These are phyloP conservation scores for Diplazon laetatorius DNA, from an alignment of 2,888 invertebrate genomes.

Conservation along the genomic window DNA sequence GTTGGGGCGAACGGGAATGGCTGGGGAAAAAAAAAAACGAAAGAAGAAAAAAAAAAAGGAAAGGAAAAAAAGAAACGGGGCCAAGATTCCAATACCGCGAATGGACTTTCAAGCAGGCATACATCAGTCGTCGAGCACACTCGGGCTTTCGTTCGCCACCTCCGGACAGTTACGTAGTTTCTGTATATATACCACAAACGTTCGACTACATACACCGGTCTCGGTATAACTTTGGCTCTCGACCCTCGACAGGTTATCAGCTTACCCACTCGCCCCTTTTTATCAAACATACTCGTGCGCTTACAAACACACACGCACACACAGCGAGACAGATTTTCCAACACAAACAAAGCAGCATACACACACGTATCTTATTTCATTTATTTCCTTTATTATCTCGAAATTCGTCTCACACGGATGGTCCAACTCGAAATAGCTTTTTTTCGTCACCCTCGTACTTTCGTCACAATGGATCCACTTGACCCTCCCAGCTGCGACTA, in stretches of 20 bases:
- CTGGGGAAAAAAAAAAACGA: too few relatives aligned
- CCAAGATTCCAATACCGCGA: constrained; percentile 79
- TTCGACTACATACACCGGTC: constrained; percentile 18
- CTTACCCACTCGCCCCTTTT: constrained; percentile 45
- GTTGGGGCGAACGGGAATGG: constrained; percentile 13
- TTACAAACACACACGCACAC: constrained; percentile 18
- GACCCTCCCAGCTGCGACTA: constrained; percentile 9
- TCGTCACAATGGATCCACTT: constrained; percentile 53
- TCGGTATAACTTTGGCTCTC: constrained; percentile 57
- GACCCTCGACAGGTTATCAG: constrained; percentile 61
- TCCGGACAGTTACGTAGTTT: too few relatives aligned
- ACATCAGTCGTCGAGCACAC: constrained; percentile 73
- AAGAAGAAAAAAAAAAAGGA: too few relatives aligned
- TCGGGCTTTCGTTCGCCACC: constrained; percentile 47
- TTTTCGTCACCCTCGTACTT: constrained; percentile 51
- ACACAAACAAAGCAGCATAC: not conserved
- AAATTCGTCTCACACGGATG: constrained; percentile 15
- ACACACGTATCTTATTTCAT: constrained; percentile 26
- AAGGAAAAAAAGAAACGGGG: constrained; percentile 66
- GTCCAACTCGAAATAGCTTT: constrained; percentile 35
- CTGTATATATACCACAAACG: constrained; percentile 19
- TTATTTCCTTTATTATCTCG: constrained; percentile 28
- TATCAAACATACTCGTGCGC: constrained; percentile 33
- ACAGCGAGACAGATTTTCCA: constrained; percentile 3
- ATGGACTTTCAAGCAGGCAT: constrained; percentile 82